Conservation (phyloP, 53 echinoderm and acorn worm genomes). For the Arbacia lixula region DNA sequence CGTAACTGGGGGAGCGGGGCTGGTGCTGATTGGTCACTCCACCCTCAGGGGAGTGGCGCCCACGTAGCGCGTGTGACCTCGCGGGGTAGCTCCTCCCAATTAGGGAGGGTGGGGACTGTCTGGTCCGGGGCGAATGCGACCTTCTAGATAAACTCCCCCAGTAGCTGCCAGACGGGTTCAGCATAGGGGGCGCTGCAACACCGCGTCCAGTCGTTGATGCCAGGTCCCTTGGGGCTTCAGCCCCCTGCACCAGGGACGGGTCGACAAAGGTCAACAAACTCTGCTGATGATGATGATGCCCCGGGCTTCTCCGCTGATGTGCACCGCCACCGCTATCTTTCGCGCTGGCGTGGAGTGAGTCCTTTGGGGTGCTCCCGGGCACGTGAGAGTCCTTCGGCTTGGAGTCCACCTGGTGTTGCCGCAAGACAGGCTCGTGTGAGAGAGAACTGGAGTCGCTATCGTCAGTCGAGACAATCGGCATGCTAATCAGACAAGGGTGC, state of each 20-base stretch:
- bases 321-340: constrained; percentile 35
- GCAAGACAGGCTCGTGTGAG: constrained; percentile 39
- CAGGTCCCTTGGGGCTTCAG: constrained; percentile 30
- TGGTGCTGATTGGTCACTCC: constrained; percentile 2
- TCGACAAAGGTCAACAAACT: constrained; percentile 44
- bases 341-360: constrained; percentile 35
- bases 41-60: constrained; percentile 32
- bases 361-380: constrained; percentile 12
- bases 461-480: constrained; percentile 45
- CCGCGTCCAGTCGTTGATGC: too few species aligned
- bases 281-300: constrained; percentile 5
- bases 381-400: constrained; percentile 16
- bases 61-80: constrained; percentile 16
- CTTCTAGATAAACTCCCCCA: constrained; percentile 54
- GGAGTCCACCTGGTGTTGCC: constrained; percentile 33
- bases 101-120: constrained; percentile 25
- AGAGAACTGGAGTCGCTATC: constrained; percentile 23
- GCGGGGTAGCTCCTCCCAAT: constrained; percentile 19
- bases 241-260: constrained; percentile 30
- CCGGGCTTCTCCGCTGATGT: constrained; percentile 33
- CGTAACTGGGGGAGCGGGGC: constrained; percentile 84
- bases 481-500: neutral
- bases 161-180: constrained; percentile 33
- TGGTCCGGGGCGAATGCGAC: constrained; percentile 44
- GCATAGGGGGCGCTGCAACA: constrained; percentile 14